Evolutionary conservation across 2,888 invertebrate genomes (phyloP).

Genomic region (Himalopsyche kuldschensis): DNA sequence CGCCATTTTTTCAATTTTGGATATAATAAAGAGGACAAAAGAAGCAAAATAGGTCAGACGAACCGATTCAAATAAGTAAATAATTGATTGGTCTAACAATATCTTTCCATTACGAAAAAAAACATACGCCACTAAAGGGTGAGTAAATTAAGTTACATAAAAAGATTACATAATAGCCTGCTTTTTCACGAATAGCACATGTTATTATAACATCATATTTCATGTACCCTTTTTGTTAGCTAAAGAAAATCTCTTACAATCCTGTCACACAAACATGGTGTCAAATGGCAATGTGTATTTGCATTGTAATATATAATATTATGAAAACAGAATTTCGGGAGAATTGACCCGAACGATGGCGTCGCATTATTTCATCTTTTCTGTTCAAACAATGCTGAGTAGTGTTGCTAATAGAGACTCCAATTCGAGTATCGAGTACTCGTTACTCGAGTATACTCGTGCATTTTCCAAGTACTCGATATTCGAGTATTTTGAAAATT

Average conservation of each 20-base stretch:
- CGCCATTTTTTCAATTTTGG: too few species aligned
- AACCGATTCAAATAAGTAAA: too few species aligned
- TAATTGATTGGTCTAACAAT: too few species aligned
- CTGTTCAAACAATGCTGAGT: not conserved
- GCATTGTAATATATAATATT: not conserved
- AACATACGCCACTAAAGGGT: not conserved
- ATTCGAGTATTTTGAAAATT: too few species aligned
- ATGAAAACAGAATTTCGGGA: not conserved
- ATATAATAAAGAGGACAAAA: too few species aligned
- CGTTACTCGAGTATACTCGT: too few species aligned
- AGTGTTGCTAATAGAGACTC: too few species aligned
- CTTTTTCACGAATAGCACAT: not conserved
- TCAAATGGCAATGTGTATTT: not conserved
- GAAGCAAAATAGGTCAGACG: too few species aligned
- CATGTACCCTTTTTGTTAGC: not conserved
- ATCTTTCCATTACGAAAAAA: not conserved
- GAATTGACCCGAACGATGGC: not conserved
- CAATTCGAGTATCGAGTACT: too few species aligned
- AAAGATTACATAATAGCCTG: not conserved
- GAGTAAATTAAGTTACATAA: not conserved
- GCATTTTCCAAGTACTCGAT: too few species aligned
- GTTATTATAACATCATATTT: not conserved
- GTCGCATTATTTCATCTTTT: not conserved
- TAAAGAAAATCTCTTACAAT: not conserved
- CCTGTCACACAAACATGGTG: not conserved